phyloP scores from a whole-genome alignment of 2,888 invertebrate genomes.

The Linyphia triangularis region DNA sequence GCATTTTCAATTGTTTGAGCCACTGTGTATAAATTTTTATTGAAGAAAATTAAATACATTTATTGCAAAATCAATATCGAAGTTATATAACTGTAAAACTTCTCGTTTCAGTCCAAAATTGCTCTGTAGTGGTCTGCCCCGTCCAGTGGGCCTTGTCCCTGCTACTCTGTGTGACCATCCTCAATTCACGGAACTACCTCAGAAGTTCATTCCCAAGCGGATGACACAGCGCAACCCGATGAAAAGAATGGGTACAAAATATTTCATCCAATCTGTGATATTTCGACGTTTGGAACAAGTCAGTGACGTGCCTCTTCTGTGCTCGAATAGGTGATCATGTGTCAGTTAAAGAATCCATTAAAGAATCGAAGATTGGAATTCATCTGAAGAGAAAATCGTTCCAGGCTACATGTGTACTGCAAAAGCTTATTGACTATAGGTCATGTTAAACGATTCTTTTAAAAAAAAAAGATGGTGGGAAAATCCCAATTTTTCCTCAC shows the following conservation, averaged over 20 bases:
- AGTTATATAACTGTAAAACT: neutral
- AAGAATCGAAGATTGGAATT: too few relatives aligned
- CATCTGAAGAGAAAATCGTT: too few relatives aligned
- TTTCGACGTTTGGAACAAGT: constrained; percentile 52
- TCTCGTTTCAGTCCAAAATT: constrained; percentile 55
- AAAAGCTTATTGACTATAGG: too few relatives aligned
- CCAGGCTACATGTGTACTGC: too few relatives aligned
- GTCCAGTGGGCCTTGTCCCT: constrained; percentile 39
- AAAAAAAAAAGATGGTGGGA: too few relatives aligned
- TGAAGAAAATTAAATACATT: too few relatives aligned
- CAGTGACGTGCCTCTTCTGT: constrained; percentile 57
- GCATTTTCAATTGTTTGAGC: too few relatives aligned
- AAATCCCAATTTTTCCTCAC: too few relatives aligned
- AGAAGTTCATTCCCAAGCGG: constrained; percentile 24
- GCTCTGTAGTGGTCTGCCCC: constrained; percentile 27
- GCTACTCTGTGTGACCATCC: neutral
- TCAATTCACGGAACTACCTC: neutral
- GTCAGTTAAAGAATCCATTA: too few relatives aligned
- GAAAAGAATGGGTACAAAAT: neutral
- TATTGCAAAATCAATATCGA: too few relatives aligned
- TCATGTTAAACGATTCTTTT: too few relatives aligned
- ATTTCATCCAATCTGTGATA: constrained; percentile 65
- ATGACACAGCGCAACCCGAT: constrained; percentile 5
- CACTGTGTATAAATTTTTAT: too few relatives aligned
- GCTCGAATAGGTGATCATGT: constrained; percentile 31